Base-by-base conservation (phyloP, 2,888 invertebrate species). In the Catocala nupta region DNA sequence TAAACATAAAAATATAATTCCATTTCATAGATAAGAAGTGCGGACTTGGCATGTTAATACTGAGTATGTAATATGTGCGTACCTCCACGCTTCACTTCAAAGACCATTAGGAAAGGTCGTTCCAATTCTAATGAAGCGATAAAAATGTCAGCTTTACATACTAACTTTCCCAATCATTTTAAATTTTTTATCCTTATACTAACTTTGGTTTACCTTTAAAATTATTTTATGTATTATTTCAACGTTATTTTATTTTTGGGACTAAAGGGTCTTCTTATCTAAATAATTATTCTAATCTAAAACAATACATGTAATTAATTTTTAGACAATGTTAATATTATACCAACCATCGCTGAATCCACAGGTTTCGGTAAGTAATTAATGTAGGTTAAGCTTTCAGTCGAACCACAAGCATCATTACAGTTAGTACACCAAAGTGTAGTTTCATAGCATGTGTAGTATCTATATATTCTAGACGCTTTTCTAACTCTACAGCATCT, bases 31-130 rank as follows among this genome's bases (percentile, higher is more conserved):
- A 77, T 76, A 76, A 68, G 65, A 70, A 58, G 70, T 70, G 68
- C 70, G 62, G 60, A 68, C 62, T 51, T 52, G 64, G 77, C 73
- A 65, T 62, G 54, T 74, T 71, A 65, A 63, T 68, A 64, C 68
- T 61, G 63, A 63, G 61, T 63, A 52, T 63, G 59, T 63, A 77
- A 75, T 73, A 61, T 77, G 60, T 77, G 68, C 64, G 61, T 64
- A 56, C 65, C 61, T 62, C 63, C 73, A 70, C 77, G 64, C 67
- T 77, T 70, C 70, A 68, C 71, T 65, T 70, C 63, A 56, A 68
- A 73, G 68, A 65, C 77, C 74, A 77, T 77, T 75, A 71, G 63
- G 71, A 73, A 68, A 73, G 77, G 77, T 77, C 75, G 77, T 77
- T 75, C 53, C 67, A 71, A 74, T 71, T 77, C 68, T 77, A 71